Evolutionary conservation across 1,140 invertebrate species (phyloP).

Genomic region (Plodia interpunctella): DNA sequence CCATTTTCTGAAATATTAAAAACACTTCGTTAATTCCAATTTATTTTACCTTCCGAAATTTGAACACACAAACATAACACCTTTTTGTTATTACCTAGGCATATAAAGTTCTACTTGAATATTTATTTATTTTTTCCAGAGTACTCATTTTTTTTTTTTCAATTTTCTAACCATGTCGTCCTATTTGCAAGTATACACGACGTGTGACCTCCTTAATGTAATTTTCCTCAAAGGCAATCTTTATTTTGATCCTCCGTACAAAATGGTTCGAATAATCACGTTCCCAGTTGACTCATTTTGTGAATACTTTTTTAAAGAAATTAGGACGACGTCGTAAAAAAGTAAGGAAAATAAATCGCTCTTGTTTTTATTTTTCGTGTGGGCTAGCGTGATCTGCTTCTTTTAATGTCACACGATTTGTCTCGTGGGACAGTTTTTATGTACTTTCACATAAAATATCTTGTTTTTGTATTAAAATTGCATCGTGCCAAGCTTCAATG

Average conservation of each 20-base stretch:
- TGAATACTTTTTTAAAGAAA: slow-evolving; percentile 1
- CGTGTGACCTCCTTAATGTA: no score
- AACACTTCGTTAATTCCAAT: no score
- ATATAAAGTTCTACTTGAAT: no score
- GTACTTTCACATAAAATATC: neutral
- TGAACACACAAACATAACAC: no score
- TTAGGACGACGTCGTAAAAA: slow-evolving; percentile 6
- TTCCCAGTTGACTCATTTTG: neutral
- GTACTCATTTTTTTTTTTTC: no score
- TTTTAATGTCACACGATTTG: slow-evolving; percentile 2
- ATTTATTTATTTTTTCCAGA: no score
- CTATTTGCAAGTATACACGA: no score
- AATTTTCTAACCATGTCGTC: no score
- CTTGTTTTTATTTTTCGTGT: neutral
- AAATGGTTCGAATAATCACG: slow-evolving; percentile 3
- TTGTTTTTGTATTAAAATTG: neutral
- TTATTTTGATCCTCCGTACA: neutral
- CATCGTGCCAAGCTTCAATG: neutral
- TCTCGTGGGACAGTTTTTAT: neutral
- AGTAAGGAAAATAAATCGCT: slow-evolving; percentile 2
- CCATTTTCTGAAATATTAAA: no score
- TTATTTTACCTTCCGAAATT: no score
- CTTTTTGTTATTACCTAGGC: no score
- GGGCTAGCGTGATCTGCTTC: neutral
- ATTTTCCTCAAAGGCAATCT: neutral